Conservation (phyloP, 2,888 invertebrate species). For the Caenorhabditis sulstoni region DNA sequence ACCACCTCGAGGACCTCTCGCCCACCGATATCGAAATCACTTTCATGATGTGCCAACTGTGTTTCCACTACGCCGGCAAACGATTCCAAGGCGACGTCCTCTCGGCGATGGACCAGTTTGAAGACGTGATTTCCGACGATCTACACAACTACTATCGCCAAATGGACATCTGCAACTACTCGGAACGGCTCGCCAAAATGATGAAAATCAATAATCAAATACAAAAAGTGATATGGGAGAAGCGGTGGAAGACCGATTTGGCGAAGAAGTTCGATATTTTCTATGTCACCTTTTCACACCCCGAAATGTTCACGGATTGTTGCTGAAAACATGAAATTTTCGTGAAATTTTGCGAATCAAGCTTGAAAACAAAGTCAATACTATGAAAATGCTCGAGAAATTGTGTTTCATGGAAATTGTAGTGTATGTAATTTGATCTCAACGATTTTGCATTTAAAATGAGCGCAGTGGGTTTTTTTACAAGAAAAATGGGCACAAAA, state of each 20-base stretch:
- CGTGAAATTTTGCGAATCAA: too few relatives aligned
- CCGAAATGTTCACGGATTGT: constrained; percentile 44
- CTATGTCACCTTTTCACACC: constrained; percentile 55
- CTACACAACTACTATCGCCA: constrained; percentile 56
- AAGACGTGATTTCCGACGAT: constrained; percentile 54
- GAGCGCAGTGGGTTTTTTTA: too few relatives aligned
- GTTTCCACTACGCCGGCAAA: constrained; percentile 56
- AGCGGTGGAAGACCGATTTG: constrained; percentile 51
- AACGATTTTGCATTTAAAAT: too few relatives aligned
- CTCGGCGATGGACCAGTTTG: constrained; percentile 27
- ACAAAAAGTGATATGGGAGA: constrained; percentile 50
- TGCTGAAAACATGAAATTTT: constrained; percentile 25
- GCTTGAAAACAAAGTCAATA: too few relatives aligned
- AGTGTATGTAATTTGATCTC: too few relatives aligned
- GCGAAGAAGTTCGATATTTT: constrained; percentile 61
- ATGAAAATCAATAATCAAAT: constrained; percentile 61
- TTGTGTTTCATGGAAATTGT: too few relatives aligned
- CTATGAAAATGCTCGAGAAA: too few relatives aligned
- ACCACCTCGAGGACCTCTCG: constrained; percentile 33
- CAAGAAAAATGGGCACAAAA: too few relatives aligned
- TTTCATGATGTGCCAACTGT: constrained; percentile 56
- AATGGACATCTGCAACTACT: constrained; percentile 45
- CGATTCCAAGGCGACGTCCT: constrained; percentile 27
- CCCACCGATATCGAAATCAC: constrained; percentile 46
- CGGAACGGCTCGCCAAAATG: constrained; percentile 59